These are phyloP conservation scores for Notarius lentiginosus DNA, from an alignment of 2,113 vertebrate genomes.

Conservation along the genomic window DNA sequence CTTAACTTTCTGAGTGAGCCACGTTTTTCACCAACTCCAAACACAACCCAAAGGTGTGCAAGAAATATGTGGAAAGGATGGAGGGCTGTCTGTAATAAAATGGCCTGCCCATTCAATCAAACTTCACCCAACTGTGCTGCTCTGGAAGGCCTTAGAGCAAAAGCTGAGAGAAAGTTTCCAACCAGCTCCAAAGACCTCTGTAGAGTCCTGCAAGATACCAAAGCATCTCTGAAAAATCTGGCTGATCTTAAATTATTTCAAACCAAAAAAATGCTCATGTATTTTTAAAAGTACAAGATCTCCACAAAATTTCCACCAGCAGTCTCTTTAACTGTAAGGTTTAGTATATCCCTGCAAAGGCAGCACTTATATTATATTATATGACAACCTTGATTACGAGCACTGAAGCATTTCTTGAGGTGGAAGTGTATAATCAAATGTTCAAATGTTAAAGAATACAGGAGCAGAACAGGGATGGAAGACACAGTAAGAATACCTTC, in stretches of 20 bases:
- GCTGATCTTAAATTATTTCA: background rate
- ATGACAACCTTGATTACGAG: background rate
- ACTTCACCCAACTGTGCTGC: background rate
- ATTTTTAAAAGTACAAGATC: background rate
- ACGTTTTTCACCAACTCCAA: background rate
- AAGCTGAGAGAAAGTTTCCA: background rate
- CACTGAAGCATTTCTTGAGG: background rate
- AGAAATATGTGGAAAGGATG: background rate
- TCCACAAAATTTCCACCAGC: background rate
- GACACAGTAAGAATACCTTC: background rate
- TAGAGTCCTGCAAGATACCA: background rate
- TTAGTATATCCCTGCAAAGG: background rate
- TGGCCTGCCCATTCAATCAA: background rate
- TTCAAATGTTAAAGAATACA: constrained; percentile 24
- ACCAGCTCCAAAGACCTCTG: background rate
- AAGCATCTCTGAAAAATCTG: background rate
- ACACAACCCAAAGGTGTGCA: background rate
- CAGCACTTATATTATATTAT: background rate
- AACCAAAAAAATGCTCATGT: background rate
- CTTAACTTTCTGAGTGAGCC: background rate
- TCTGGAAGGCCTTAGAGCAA: background rate
- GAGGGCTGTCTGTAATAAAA: background rate
- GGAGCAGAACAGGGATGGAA: constrained; percentile 9
- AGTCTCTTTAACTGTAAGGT: background rate
- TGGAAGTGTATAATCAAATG: constrained; percentile 32